These are phyloP conservation scores for Fulmarus glacialis DNA, from an alignment of 2,113 vertebrate species.

Conservation along the genomic window DNA sequence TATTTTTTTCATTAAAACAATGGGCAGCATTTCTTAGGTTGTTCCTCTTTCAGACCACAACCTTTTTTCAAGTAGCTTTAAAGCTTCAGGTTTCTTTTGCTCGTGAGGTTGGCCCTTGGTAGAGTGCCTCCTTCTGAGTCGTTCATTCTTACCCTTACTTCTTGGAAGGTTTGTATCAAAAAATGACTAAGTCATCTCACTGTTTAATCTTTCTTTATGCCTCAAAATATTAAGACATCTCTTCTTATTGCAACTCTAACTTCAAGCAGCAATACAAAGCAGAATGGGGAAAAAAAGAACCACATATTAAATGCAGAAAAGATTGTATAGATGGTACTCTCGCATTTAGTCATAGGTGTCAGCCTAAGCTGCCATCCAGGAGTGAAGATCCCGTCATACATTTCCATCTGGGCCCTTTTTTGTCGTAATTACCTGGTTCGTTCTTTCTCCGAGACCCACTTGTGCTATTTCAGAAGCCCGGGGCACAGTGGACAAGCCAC, in stretches of 20 bases:
- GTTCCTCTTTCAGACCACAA: neutral
- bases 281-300: accelerated
- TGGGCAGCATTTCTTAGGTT: neutral
- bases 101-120: neutral
- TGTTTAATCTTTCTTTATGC: neutral
- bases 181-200: neutral
- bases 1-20: neutral
- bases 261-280: neutral
- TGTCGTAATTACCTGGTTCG: neutral
- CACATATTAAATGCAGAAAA: neutral
- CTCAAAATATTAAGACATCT: neutral
- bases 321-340: neutral
- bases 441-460: neutral
- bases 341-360: neutral
- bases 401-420: neutral
- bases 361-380: neutral
- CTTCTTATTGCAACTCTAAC: neutral
- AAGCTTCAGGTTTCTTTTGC: neutral
- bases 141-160: neutral
- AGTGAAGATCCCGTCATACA: neutral
- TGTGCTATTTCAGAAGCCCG: neutral
- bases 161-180: neutral
- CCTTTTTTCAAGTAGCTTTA: neutral
- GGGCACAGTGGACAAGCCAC: accelerated
- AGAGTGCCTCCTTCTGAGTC: neutral